Percentiles rank a stretch among this genome's conserved stretches.
These are phyloP conservation scores for Chaetodon trifasciatus DNA, from an alignment of 2,797 vertebrate species.

Conservation along the genomic window DNA sequence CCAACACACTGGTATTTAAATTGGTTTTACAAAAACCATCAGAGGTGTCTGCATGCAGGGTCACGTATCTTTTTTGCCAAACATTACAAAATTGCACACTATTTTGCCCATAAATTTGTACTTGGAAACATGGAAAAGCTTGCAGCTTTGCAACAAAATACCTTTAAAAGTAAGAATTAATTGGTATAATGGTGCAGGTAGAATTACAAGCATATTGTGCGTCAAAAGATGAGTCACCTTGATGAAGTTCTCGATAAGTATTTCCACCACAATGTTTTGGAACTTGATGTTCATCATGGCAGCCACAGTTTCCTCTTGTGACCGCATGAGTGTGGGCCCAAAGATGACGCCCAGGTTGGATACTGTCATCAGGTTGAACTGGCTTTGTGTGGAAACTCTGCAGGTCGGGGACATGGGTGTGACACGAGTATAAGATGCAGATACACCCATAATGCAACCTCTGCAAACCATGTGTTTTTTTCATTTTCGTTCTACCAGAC, in stretches of 20 bases:
- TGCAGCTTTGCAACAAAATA: background rate
- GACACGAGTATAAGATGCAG: background rate
- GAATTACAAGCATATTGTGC: background rate
- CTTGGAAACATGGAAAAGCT: background rate
- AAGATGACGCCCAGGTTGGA: conserved; percentile 99
- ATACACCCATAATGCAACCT: background rate
- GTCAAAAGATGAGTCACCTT: conserved; percentile 60
- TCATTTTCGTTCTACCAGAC: background rate
- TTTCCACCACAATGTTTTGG: conserved; percentile 99
- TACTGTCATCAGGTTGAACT: conserved; percentile 96
- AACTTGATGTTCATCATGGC: conserved; percentile 99
- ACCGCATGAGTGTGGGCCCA: conserved; percentile 97
- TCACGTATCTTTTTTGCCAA: too few relatives aligned
- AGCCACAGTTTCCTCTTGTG: conserved; percentile 98
- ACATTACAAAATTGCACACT: background rate
- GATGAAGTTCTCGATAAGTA: conserved; percentile 95
- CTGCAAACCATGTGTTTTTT: background rate
- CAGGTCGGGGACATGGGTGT: conserved; percentile 9
- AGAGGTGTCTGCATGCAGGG: too few relatives aligned
- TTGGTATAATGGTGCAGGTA: background rate
- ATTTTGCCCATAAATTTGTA: background rate
- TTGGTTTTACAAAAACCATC: too few relatives aligned
- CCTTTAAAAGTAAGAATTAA: background rate
- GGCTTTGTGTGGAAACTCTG: conserved; percentile 95
- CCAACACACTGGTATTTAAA: background rate